Conservation (phyloP, 2,797 vertebrate species). For the Trachurus trachurus region DNA sequence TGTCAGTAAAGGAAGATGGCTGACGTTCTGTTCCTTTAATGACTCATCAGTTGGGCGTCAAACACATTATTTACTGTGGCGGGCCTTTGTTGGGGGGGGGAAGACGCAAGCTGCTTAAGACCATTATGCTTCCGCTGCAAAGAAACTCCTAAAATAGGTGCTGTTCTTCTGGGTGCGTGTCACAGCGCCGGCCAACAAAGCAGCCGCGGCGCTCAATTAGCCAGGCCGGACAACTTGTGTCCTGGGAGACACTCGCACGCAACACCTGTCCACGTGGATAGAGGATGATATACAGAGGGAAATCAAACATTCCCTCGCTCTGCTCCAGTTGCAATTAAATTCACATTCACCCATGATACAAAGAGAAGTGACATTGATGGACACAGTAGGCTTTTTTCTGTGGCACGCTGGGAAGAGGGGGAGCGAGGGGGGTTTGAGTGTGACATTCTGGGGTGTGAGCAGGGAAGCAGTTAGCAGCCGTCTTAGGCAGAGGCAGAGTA, state of each 20-base stretch:
- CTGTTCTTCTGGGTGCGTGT: slow-evolving; percentile 40
- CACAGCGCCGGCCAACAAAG: slow-evolving; percentile 41
- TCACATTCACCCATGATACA: slow-evolving; percentile 75
- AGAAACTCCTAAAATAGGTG: slow-evolving; percentile 59
- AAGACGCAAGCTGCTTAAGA: slow-evolving; percentile 58
- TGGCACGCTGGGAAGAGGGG: slow-evolving; percentile 24
- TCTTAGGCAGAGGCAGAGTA: slow-evolving; percentile 71
- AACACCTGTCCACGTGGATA: slow-evolving; percentile 76
- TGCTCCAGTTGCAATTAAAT: slow-evolving; percentile 81
- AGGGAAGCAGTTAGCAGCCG: slow-evolving; percentile 69
- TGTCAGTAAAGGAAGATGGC: slow-evolving; percentile 61
- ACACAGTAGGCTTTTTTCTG: slow-evolving; percentile 50
- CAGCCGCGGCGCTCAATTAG: slow-evolving; percentile 15
- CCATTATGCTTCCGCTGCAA: slow-evolving; percentile 57
- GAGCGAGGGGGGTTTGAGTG: slow-evolving; percentile 13
- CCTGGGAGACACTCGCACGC: slow-evolving; percentile 39
- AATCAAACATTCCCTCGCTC: slow-evolving; percentile 60
- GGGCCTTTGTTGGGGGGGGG: slow-evolving; percentile 46
- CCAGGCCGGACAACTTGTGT: slow-evolving; percentile 35
- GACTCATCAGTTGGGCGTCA: slow-evolving; percentile 74
- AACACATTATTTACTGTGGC: slow-evolving; percentile 73
- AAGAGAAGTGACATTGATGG: slow-evolving; percentile 76
- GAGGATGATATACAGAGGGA: slow-evolving; percentile 70
- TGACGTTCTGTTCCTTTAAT: slow-evolving; percentile 61
- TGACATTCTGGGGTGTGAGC: slow-evolving; percentile 72